These are phyloP conservation scores for Nemurella pictetii DNA, from an alignment of 2,888 invertebrate genomes.

Conservation along the genomic window DNA sequence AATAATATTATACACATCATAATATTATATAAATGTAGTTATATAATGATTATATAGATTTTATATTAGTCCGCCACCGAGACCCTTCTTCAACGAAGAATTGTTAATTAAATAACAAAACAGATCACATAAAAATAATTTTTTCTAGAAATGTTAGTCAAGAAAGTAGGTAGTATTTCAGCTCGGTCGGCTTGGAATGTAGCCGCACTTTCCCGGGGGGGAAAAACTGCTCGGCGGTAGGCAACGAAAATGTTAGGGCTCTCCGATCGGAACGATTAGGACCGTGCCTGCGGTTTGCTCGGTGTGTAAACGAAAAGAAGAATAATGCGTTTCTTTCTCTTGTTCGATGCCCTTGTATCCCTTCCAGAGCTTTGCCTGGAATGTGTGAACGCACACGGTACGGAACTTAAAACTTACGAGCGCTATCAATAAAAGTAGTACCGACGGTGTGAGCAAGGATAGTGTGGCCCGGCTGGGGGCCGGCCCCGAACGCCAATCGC, in stretches of 20 bases:
- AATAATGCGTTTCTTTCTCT: slow-evolving; percentile 42
- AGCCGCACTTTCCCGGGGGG: slow-evolving; percentile 30
- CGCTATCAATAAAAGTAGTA: slow-evolving; percentile 39
- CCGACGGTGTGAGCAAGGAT: slow-evolving; percentile 41
- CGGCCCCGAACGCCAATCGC: slow-evolving; percentile 12
- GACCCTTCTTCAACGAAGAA: slow-evolving; percentile 38
- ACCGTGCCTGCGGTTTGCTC: background rate
- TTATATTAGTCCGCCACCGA: slow-evolving; percentile 41
- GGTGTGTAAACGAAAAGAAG: background rate
- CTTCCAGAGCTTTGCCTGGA: slow-evolving; percentile 54
- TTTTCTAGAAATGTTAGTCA: slow-evolving; percentile 35
- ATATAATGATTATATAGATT: slow-evolving; percentile 14
- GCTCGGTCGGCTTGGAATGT: slow-evolving; percentile 34
- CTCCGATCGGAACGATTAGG: background rate
- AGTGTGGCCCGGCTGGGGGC: slow-evolving; percentile 41
- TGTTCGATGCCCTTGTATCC: slow-evolving; percentile 56
- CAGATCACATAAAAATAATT: slow-evolving; percentile 38
- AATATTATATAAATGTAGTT: slow-evolving; percentile 25
- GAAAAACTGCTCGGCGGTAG: too few species aligned
- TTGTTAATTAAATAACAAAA: slow-evolving; percentile 40
- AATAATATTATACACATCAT: slow-evolving; percentile 4
- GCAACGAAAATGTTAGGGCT: background rate
- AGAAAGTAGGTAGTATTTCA: slow-evolving; percentile 30
- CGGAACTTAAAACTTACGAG: background rate
- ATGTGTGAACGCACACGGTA: slow-evolving; percentile 49